Evolutionary conservation across 2,888 invertebrate genomes (phyloP).

Genomic region (Sthenelais limicola): DNA sequence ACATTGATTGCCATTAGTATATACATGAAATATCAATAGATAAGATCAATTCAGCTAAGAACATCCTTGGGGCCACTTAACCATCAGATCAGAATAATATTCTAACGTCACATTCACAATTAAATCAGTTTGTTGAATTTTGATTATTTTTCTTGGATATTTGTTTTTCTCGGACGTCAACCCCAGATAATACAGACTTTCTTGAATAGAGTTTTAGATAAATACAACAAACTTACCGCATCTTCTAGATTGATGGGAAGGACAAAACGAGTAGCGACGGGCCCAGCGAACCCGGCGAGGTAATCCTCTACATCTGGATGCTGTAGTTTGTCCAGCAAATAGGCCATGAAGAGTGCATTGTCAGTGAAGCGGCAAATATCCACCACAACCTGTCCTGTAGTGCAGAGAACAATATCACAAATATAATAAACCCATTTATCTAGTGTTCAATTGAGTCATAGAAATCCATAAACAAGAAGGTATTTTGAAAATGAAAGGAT

Average conservation of each 20-base stretch:
- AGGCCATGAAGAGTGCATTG: neutral
- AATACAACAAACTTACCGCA: too few relatives aligned
- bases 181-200: too few relatives aligned
- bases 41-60: too few relatives aligned
- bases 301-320: slow-evolving; percentile 27
- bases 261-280: neutral
- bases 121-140: too few relatives aligned
- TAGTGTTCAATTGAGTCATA: neutral
- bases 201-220: too few relatives aligned
- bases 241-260: slow-evolving; percentile 23
- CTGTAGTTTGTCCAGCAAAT: slow-evolving; percentile 9
- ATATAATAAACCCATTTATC: neutral
- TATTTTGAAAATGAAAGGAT: neutral
- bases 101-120: too few relatives aligned
- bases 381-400: slow-evolving; percentile 33
- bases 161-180: too few relatives aligned
- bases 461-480: neutral
- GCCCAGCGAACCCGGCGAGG: neutral
- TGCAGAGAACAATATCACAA: neutral
- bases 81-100: too few relatives aligned
- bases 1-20: too few relatives aligned
- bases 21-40: too few relatives aligned
- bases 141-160: too few relatives aligned
- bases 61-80: too few relatives aligned
- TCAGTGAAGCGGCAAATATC: slow-evolving; percentile 23